Percentiles rank a stretch among this genome's conserved stretches.
Evolutionary conservation across 2,888 invertebrate species (phyloP).

Genomic region (Monochamus alternatus): DNA sequence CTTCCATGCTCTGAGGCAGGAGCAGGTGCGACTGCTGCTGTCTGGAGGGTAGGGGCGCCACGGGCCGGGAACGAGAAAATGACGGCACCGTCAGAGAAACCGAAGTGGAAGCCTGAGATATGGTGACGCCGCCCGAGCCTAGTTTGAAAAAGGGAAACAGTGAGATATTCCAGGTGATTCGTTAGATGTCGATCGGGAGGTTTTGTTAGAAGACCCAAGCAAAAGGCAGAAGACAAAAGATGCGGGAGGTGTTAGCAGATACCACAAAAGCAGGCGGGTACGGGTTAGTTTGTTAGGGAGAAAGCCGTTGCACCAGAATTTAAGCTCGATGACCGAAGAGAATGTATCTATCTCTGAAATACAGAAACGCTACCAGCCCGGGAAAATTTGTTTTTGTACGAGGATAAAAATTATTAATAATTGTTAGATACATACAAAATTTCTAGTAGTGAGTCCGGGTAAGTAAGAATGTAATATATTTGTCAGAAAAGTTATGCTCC

Average conservation of each 20-base stretch:
- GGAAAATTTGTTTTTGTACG: too few relatives aligned
- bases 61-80: conserved; percentile 73
- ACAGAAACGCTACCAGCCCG: too few relatives aligned
- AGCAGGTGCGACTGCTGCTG: conserved; percentile 71
- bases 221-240: conserved; percentile 13
- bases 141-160: conserved; percentile 38
- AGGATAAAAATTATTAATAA: too few relatives aligned
- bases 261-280: conserved; percentile 27
- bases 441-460: too few relatives aligned
- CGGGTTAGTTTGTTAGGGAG: conserved; percentile 24
- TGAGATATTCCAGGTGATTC: conserved; percentile 21
- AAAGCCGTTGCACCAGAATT: background rate
- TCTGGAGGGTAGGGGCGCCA: conserved; percentile 72
- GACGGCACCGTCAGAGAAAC: conserved; percentile 69
- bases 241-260: conserved; percentile 18
- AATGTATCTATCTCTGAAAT: too few relatives aligned
- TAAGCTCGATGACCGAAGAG: too few relatives aligned
- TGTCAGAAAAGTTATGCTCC: too few relatives aligned
- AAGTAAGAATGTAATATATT: too few relatives aligned
- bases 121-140: conserved; percentile 62
- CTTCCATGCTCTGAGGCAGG: conserved; percentile 75
- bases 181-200: conserved; percentile 4
- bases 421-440: too few relatives aligned
- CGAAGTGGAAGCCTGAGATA: conserved; percentile 66
- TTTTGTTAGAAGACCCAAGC: conserved; percentile 31